Evolutionary conservation across 2,888 invertebrate genomes (phyloP).

Genomic region (Lobophora halterata): DNA sequence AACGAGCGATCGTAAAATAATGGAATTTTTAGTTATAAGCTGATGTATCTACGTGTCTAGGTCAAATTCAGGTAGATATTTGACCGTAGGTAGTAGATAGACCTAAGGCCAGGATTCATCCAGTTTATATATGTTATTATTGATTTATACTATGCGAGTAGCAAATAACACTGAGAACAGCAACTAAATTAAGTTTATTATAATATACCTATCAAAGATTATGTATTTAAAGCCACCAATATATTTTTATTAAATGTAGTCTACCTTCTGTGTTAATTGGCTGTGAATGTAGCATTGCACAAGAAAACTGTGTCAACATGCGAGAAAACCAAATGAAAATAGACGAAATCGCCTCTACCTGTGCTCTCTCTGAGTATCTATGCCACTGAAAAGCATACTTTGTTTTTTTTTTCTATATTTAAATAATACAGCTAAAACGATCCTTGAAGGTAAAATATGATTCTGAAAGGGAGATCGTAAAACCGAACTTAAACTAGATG

Average conservation of each 20-base stretch:
- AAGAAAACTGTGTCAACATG: conserved; percentile 52
- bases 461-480: conserved; percentile 16
- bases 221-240: conserved; percentile 5
- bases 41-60: no score
- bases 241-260: conserved; percentile 1
- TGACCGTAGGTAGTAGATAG: no score
- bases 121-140: no score
- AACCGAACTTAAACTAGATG: conserved; percentile 12
- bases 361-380: conserved; percentile 47
- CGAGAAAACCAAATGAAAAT: conserved; percentile 58
- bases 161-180: conserved; percentile 9
- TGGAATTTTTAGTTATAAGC: no score
- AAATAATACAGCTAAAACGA: conserved; percentile 15
- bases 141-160: conserved; percentile 10
- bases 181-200: conserved; percentile 4
- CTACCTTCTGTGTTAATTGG: no score
- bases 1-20: no score
- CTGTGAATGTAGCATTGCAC: conserved; percentile 19
- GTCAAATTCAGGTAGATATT: no score
- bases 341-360: conserved; percentile 54
- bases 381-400: conserved; percentile 37
- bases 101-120: no score
- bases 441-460: conserved; percentile 14
- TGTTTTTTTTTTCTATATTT: conserved; percentile 29
- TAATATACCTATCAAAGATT: conserved; percentile 8